These are phyloP conservation scores for Thera britannica DNA, from an alignment of 2,888 invertebrate genomes.

Conservation along the genomic window DNA sequence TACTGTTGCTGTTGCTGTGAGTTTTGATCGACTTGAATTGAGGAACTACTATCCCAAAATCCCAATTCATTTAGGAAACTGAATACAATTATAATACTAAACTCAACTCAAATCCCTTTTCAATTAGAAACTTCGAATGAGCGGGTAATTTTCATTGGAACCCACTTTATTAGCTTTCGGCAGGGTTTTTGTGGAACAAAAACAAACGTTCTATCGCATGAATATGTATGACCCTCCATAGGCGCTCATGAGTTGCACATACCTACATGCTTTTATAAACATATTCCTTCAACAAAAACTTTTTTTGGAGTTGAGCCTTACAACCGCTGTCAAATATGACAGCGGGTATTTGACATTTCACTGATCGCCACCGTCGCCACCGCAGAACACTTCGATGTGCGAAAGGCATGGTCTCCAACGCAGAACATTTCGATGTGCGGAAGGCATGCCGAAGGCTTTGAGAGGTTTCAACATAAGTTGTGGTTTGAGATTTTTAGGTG, in stretches of 20 bases:
- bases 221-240: constrained; percentile 18
- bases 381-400: no score
- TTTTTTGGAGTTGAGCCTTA: neutral
- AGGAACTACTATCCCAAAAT: neutral
- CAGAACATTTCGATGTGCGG: no score
- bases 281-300: constrained; percentile 10
- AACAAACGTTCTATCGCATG: constrained; percentile 32
- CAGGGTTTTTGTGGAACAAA: constrained; percentile 47
- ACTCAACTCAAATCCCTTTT: constrained; percentile 23
- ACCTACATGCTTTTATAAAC: neutral
- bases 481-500: no score
- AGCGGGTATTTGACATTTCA: no score
- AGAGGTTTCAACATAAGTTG: no score
- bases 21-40: neutral
- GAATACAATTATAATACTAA: constrained; percentile 22
- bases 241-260: constrained; percentile 5
- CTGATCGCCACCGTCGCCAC: no score
- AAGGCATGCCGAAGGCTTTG: no score
- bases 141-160: constrained; percentile 32
- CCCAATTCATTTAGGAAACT: constrained; percentile 5
- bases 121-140: constrained; percentile 28
- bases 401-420: no score
- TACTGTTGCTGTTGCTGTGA: no score
- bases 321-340: no score
- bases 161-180: constrained; percentile 49